Evolutionary conservation across 2,797 vertebrate genomes (phyloP), one percentile per base, ranked within the genome.

Genomic region (Loriculus beryllinus): DNA sequence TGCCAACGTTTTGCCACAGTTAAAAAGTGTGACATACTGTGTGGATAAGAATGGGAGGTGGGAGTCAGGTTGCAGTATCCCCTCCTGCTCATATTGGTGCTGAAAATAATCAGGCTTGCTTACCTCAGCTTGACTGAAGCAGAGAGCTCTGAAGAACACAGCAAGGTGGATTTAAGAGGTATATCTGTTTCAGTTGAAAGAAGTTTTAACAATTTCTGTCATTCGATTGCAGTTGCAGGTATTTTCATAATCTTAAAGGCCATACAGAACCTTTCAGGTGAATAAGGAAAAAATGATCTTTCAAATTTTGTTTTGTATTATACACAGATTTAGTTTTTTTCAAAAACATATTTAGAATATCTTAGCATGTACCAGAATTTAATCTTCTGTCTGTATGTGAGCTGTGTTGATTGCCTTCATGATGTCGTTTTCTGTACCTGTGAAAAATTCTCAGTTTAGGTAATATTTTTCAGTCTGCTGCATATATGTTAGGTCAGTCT

Each of bases 331-430:
- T 13, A 33, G 6, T 68, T 82, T 94, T 94, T 76, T 54, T 67
- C 11, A 57, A 57, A 79, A 80, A 8, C 33, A 2, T 81, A 6
- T 29, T 86, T 52, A 21, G 37, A 79, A 12, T 84, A 47, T 48
- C 37, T 69, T 59, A 19, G n/a, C n/a, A 14, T 0, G 0, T 59
- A 56, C 37, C 29, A 57, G n/a, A 81, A 68, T 70, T 31, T 35
- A 28, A 28, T 69, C 15, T 65, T 62, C 40, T 21, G 16, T 40
- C 14, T 47, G 39, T 65, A 65, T 1, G 1, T 56, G 31, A 57
- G 7, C 26, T 83, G 10, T 0, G 0, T 31, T 86, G 21, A 15
- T 76, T 85, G 37, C 31, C 12, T 82, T 86, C 14, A 1, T 31
- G 22, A 22, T 85, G 43, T n/a, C 5, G 0, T 31, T 31, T 69